Base-by-base conservation (phyloP, 2,888 invertebrate genomes). In the Acheta domesticus region DNA sequence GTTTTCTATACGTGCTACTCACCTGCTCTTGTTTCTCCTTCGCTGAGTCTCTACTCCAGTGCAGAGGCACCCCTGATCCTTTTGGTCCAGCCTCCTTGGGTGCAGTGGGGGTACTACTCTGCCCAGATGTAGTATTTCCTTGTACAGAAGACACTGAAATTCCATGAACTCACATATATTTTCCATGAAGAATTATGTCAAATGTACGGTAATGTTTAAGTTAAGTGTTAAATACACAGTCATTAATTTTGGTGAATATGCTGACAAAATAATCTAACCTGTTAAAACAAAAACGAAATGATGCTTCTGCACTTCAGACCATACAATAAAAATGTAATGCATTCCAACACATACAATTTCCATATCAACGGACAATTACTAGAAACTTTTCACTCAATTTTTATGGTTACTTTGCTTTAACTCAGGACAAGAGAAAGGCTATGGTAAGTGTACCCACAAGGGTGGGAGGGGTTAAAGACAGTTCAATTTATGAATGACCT, bases 21-120 rank as follows among this genome's bases (percentile, higher is more conserved):
- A 89, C 89, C 86, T 88, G 87, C 80, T 88, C 87, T 81, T 88
- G 88, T 83, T 88, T 88, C 81, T 88, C 86, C 84, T 87, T 88
- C 19, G 87, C 84, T 77, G 88, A 87, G 20, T 86, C 86, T 20
- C 86, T 84, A 81, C 88, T 83, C 79, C 62, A 62, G 16, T n/a
- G 14, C 62, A n/a, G n/a, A 86, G 82, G 88, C 87, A 12, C 88
- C 86, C 77, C 86, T 87, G n/a, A 87, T 85, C 14, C 86, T 85
- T 11, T 87, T 86, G 83, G 87, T 87, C 83, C 89, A 88, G 62
- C 36, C 16, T 77, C 76, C 78, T 81, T 62, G 62, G 14, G 14
- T 62, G 62, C 62, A 62, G n/a, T n/a, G 1, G 14, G 14, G 62
- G 14, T 62, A 62, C 62, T 62, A 62, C 62, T 62, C 62, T 62